Evolutionary conservation across 1,140 invertebrate species (phyloP).

Genomic region (Leptonema lineaticorne): DNA sequence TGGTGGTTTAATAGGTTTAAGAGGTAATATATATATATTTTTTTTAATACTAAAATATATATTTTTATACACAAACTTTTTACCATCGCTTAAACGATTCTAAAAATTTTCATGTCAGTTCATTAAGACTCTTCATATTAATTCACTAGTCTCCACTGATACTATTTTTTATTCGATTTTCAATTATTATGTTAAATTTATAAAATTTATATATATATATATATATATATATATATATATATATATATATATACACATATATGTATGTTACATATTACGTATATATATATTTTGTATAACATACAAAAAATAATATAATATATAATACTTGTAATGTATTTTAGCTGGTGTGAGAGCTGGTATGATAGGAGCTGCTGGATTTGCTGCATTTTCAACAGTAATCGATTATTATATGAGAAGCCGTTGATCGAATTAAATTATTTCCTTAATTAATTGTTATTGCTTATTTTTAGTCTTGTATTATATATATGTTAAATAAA

Average conservation of each 20-base stretch:
- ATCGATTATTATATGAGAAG: conserved; percentile 93
- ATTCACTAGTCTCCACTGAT: too few species aligned
- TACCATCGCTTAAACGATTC: too few species aligned
- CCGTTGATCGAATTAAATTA: conserved; percentile 20
- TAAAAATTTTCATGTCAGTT: background rate
- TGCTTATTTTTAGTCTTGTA: background rate
- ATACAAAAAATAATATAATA: too few species aligned
- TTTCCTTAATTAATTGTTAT: background rate
- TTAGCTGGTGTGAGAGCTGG: conserved; percentile 91
- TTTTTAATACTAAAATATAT: background rate
- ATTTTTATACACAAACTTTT: background rate
- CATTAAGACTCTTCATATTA: too few species aligned
- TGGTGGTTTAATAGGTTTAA: conserved; percentile 90
- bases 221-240: background rate
- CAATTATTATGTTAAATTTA: too few species aligned
- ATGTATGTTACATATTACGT: background rate
- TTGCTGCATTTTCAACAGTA: conserved; percentile 91
- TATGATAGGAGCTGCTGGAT: conserved; percentile 87
- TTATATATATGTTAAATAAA: conserved; percentile 9
- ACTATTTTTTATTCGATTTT: too few species aligned
- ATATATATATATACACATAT: background rate
- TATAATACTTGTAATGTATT: too few species aligned
- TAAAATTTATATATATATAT: background rate
- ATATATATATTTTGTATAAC: background rate
- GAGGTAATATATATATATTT: conserved; percentile 64